phyloP scores from a whole-genome alignment of 2,888 invertebrate species.

The Blera fallax region DNA sequence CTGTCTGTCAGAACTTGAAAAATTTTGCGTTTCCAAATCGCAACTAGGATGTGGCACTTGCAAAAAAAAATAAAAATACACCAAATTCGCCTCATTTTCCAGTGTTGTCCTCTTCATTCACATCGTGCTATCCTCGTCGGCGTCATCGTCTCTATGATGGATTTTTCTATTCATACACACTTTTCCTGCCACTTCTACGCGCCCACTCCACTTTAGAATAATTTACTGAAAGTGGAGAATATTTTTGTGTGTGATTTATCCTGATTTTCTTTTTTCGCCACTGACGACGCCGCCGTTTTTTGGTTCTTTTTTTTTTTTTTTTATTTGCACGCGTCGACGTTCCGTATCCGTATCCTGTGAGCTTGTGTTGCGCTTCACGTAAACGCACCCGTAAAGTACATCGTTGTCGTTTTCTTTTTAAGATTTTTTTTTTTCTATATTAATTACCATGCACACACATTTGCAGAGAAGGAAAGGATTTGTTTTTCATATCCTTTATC shows the following conservation, averaged over 20 bases:
- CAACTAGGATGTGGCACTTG: slow-evolving; percentile 23
- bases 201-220: neutral
- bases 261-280: slow-evolving; percentile 46
- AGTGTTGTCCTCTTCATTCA: neutral
- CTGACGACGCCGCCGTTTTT: slow-evolving; percentile 16
- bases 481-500: slow-evolving; percentile 45
- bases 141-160: slow-evolving; percentile 27
- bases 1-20: slow-evolving; percentile 32
- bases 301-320: slow-evolving; percentile 18
- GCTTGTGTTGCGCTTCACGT: slow-evolving; percentile 28
- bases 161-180: slow-evolving; percentile 67
- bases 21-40: slow-evolving; percentile 50
- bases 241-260: slow-evolving; percentile 58
- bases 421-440: slow-evolving; percentile 23
- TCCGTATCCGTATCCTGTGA: slow-evolving; percentile 42
- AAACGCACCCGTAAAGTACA: slow-evolving; percentile 62
- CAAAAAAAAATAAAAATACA: slow-evolving; percentile 28
- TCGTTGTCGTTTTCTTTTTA: slow-evolving; percentile 54
- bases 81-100: slow-evolving; percentile 8
- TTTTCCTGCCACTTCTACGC: slow-evolving; percentile 46
- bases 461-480: neutral
- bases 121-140: neutral
- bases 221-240: slow-evolving; percentile 53
- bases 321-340: slow-evolving; percentile 58
- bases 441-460: slow-evolving; percentile 49